A percentile compares a stretch with the other conserved stretches of the same genome.
phyloP scores from a whole-genome alignment of 2,113 vertebrate species.

The Ceyx cyanopectus region DNA sequence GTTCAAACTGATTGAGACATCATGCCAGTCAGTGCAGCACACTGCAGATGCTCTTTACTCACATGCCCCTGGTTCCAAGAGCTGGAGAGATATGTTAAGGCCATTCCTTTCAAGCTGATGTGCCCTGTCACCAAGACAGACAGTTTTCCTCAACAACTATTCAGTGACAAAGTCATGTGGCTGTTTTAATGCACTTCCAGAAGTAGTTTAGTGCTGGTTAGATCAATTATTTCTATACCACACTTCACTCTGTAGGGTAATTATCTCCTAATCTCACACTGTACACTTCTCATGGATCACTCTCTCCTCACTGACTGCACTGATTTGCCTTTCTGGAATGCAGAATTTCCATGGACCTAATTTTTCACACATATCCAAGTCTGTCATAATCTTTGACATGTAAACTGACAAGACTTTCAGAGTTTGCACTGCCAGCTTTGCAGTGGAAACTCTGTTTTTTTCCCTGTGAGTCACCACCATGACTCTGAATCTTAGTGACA shows the following conservation, averaged over 20 bases:
- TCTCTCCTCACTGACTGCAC: neutral
- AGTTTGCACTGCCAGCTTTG: neutral
- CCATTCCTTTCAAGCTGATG: neutral
- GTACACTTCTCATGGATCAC: neutral
- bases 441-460: neutral
- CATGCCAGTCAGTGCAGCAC: neutral
- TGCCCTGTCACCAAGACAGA: neutral
- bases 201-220: neutral
- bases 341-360: neutral
- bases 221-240: neutral
- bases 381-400: neutral
- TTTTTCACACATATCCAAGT: neutral
- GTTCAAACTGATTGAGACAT: neutral
- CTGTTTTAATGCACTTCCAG: neutral
- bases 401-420: neutral
- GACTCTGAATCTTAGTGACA: neutral
- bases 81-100: neutral
- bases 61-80: fast-evolving
- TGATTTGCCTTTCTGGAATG: neutral
- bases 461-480: neutral
- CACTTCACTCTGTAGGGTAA: neutral
- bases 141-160: neutral
- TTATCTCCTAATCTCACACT: neutral
- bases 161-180: neutral
- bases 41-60: neutral